Base-by-base conservation (phyloP, 1,140 invertebrate species). In the Camponotus pennsylvanicus region DNA sequence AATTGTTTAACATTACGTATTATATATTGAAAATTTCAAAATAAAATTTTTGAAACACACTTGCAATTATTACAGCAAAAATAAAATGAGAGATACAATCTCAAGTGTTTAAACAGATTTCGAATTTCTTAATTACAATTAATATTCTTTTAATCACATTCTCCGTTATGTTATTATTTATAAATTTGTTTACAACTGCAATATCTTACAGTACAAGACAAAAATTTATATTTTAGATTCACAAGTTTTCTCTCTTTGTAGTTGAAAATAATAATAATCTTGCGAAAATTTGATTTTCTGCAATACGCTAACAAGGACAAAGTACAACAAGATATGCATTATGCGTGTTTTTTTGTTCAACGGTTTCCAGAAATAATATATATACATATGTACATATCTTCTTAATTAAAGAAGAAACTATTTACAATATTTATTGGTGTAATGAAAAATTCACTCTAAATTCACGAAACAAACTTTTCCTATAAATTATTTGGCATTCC, bases 211-310 rank as follows among this genome's bases (percentile, higher is more conserved):
- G 11, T 8, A 6, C 3, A 71, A 40, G 52, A 82, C 52, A 61
- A 42, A 82, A n/a, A 73, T 80, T 37, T 45, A 8, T 71, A 37
- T 45, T 80, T 80, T 61, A 45, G 55, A 42, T 21, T 21, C 42
- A 42, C 37, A 82, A 82, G n/a, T 67, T 64, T 73, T 49, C 18
- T 57, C 55, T 34, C 27, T 21, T n/a, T 73, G 21, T 71, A 70
- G 37, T 45, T 73, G 40, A 61, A 61, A 82, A 59, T 82, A 82
- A 82, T 27, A 40, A 82, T 55, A n/a, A 82, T 73, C 67, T 37
- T 2, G 52, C 73, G 67, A 82, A 82, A 61, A 82, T 82, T 82
- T 82, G 32, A 57, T 73, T 59, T 82, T 59, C 32, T 37, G 55
- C 27, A 40, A 21, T 61, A 9, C 49, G 59, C 5, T 55, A 61